Percentiles rank a stretch among this genome's conserved stretches.
These are phyloP conservation scores for Oligia fasciuncula DNA, from an alignment of 2,888 invertebrate genomes.

Conservation along the genomic window DNA sequence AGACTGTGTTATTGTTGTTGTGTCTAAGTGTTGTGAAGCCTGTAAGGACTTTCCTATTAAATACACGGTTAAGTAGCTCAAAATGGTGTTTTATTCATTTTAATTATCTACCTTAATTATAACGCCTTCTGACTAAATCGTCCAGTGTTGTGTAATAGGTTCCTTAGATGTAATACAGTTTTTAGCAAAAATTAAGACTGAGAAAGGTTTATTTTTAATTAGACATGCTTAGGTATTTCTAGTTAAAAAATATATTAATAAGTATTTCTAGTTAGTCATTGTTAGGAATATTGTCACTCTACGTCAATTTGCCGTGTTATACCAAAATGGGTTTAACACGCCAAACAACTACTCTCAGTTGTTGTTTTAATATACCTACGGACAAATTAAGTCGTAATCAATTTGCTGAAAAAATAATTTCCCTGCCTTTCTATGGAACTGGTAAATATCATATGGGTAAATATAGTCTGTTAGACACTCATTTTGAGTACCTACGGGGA, in stretches of 20 bases:
- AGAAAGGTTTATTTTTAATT: no score
- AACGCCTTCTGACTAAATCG: not conserved
- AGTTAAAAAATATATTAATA: no score
- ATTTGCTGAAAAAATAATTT: not conserved
- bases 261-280: not conserved
- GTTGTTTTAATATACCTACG: not conserved
- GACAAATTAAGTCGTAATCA: not conserved
- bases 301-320: not conserved
- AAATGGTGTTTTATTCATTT: not conserved
- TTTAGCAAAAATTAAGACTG: not conserved
- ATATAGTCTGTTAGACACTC: no score
- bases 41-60: not conserved
- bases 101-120: not conserved
- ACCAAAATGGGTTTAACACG: no score
- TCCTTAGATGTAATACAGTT: not conserved
- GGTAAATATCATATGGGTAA: no score
- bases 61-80: not conserved
- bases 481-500: not conserved
- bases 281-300: not conserved
- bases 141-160: not conserved
- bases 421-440: not conserved
- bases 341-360: not conserved
- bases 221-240: no score
- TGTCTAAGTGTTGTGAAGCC: conserved; percentile 3
- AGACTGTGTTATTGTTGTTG: conserved; percentile 12